phyloP scores from a whole-genome alignment of 2,797 vertebrate genomes.

The Cirrhinus molitorella region DNA sequence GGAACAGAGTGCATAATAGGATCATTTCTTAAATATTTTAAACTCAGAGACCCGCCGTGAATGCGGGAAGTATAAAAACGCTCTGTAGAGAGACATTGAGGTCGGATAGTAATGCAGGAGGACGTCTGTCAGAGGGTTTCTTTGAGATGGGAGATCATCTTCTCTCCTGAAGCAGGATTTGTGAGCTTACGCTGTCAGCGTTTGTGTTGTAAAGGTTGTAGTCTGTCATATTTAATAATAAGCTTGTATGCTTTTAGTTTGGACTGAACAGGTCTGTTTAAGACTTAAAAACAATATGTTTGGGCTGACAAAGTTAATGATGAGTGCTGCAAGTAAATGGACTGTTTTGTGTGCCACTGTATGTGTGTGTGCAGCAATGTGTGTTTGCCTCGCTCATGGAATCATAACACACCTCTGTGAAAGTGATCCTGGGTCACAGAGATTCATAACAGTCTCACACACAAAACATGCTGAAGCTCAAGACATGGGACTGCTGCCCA shows the following conservation, averaged over 20 bases:
- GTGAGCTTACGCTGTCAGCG: conserved; percentile 15
- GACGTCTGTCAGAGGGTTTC: conserved; percentile 43
- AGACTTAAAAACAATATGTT: conserved; percentile 1
- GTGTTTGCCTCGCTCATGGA: conserved; percentile 48
- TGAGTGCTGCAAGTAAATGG: conserved; percentile 10
- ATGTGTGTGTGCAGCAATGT: conserved; percentile 20
- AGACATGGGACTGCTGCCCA: conserved; percentile 38
- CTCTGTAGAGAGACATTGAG: background rate
- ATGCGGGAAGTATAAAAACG: conserved; percentile 14
- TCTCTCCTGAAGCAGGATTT: conserved; percentile 45
- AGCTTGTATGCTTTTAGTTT: conserved; percentile 30
- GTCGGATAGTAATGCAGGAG: conserved; percentile 38
- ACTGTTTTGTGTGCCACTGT: background rate
- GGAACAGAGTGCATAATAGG: conserved; percentile 20
- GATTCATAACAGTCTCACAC: conserved; percentile 38
- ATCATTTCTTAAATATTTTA: conserved; percentile 31
- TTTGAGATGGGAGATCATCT: conserved; percentile 43
- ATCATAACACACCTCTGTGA: conserved; percentile 58
- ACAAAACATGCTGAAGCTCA: conserved; percentile 34
- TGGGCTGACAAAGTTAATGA: conserved; percentile 1
- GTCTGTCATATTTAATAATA: conserved; percentile 39
- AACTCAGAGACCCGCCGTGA: background rate
- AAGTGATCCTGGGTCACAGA: conserved; percentile 52
- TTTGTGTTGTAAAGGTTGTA: conserved; percentile 32
- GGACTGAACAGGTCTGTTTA: background rate